Percentiles rank a stretch among this genome's conserved stretches.
These are phyloP conservation scores for Rhabditoides inermis DNA, from an alignment of 2,888 invertebrate genomes.

Conservation along the genomic window DNA sequence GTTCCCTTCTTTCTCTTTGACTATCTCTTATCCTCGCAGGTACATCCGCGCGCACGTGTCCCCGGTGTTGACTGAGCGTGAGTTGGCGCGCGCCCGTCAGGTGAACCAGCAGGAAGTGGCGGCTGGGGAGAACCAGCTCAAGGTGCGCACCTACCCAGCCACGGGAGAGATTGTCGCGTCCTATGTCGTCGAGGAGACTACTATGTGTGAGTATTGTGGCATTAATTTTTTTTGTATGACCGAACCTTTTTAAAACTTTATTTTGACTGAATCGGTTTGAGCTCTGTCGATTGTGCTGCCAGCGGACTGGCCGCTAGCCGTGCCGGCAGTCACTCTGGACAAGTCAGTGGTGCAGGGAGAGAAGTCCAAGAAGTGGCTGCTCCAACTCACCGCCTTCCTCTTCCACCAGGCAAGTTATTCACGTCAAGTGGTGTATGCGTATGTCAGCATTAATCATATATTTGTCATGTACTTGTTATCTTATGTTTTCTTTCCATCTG, in stretches of 20 bases:
- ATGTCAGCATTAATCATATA: too few relatives aligned
- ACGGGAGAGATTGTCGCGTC: slow-evolving; percentile 69
- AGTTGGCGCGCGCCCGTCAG: slow-evolving; percentile 51
- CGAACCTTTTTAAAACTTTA: too few relatives aligned
- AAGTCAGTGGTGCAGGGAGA: slow-evolving; percentile 61
- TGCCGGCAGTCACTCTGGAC: slow-evolving; percentile 65
- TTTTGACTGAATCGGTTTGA: too few relatives aligned
- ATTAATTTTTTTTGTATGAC: too few relatives aligned
- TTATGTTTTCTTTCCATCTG: too few relatives aligned
- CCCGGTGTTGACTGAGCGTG: too few relatives aligned
- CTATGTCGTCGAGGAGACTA: slow-evolving; percentile 73
- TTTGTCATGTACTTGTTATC: too few relatives aligned
- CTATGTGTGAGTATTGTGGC: too few relatives aligned
- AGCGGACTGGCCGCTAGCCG: slow-evolving; percentile 73
- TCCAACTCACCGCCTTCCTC: slow-evolving; percentile 76
- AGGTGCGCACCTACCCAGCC: slow-evolving; percentile 26
- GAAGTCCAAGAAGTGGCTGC: slow-evolving; percentile 69
- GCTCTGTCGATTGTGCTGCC: slow-evolving; percentile 71
- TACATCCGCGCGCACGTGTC: slow-evolving; percentile 53
- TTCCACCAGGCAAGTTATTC: slow-evolving; percentile 81
- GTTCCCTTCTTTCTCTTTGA: not conserved
- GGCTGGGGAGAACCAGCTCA: slow-evolving; percentile 28
- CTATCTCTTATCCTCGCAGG: slow-evolving; percentile 25
- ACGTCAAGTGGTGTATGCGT: too few relatives aligned
- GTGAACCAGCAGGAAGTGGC: slow-evolving; percentile 44